Evolutionary conservation across 2,888 invertebrate species (phyloP).

Genomic region (Drosophila neutralis): DNA sequence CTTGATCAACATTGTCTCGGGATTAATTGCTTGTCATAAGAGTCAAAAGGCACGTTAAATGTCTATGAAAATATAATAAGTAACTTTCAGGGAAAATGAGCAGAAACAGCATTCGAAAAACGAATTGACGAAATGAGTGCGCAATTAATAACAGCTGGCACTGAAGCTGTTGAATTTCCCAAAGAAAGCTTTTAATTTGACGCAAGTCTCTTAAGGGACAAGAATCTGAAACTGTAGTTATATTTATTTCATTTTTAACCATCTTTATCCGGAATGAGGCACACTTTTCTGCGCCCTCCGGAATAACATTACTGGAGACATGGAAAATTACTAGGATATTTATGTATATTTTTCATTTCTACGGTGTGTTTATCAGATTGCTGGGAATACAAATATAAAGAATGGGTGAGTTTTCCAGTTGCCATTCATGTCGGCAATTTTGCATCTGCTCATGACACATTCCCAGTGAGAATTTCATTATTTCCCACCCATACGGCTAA

Average conservation of each 20-base stretch:
- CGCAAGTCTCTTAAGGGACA: constrained; percentile 11
- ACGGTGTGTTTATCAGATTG: neutral
- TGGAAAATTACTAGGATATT: constrained; percentile 3
- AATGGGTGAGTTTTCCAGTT: neutral
- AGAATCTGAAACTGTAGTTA: constrained; percentile 11
- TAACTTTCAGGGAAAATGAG: constrained; percentile 9
- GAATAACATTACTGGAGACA: constrained; percentile 1
- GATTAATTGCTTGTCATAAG: constrained; percentile 29
- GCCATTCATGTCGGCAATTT: constrained; percentile 8
- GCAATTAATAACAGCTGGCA: constrained; percentile 18
- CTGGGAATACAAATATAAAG: neutral
- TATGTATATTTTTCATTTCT: constrained; percentile 2
- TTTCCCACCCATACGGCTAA: neutral
- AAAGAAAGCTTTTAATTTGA: constrained; percentile 7
- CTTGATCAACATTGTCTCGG: neutral
- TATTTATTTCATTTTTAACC: constrained; percentile 10
- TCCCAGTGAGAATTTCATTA: neutral
- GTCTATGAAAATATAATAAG: constrained; percentile 13
- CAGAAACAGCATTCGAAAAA: neutral
- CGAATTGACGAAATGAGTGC: neutral
- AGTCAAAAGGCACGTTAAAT: constrained; percentile 1
- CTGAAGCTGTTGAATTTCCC: neutral
- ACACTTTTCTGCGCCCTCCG: constrained; percentile 28
- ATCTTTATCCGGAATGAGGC: constrained; percentile 12
- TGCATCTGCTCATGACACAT: constrained; percentile 33